Evolutionary conservation across 2,888 invertebrate genomes (phyloP), one percentile per base, ranked within the genome.

Genomic region (Drosophila phalerata): DNA sequence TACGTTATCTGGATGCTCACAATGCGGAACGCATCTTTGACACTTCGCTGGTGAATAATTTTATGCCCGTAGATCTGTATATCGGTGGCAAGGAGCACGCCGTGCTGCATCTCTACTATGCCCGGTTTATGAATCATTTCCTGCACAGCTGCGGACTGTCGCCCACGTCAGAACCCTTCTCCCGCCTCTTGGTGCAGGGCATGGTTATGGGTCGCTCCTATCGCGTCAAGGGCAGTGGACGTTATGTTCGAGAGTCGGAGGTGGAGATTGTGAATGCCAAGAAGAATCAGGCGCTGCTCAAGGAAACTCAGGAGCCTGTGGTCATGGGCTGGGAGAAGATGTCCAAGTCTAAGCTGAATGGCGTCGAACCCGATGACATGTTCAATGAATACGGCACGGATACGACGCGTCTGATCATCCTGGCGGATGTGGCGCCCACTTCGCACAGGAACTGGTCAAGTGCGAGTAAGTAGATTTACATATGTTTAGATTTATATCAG

Each of bases 51-150:
- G 94, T 94, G 22, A 91, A 93, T 5, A 89, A 93, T 53, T 93
- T 93, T 68, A 95, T 97, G 93, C 99, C 99, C 9, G 98, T 99
- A 3, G 97, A 98, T 93, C 93, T 99, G 75, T 99, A 99, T 90
- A 96, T 99, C 77, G 99, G 99, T 6, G 99, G 99, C 55, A 98
- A 98, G 92, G 99, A 99, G 93, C 99, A 99, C 93, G 99, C 98
- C 37, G 96, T 97, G 10, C 93, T 99, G 52, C 99, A 99, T 94
- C 94, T 99, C 79, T 99, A 98, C 91, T 99, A 98, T 93, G 98
- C 99, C 3, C 94, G 99, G 48, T 99, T 99, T 92, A 94, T 99
- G 92, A 96, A 95, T 89, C 97, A 99, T 91, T 99, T 99, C 91
- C 93, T 99, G 60, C 94, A 97, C 92, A 96, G 96, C 2, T 93